These are phyloP conservation scores for Pseudorhombus dupliciocellatus DNA, from an alignment of 2,113 vertebrate species.

Conservation along the genomic window DNA sequence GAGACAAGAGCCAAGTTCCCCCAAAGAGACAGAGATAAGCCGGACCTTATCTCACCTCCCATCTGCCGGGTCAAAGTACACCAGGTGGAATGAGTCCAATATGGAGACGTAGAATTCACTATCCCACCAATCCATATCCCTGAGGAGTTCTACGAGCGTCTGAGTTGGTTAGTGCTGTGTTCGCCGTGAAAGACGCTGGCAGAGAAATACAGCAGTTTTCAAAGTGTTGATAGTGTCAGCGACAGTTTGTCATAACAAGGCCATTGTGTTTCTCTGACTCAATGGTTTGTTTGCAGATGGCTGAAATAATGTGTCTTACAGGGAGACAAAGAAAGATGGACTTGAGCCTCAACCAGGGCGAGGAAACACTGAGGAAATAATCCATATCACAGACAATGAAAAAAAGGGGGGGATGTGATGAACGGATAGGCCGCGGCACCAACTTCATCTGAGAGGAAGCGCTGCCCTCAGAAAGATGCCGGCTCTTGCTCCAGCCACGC, in stretches of 20 bases:
- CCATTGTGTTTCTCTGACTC: slow-evolving; percentile 34
- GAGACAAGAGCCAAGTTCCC: slow-evolving; percentile 42
- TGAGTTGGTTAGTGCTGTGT: slow-evolving; percentile 17
- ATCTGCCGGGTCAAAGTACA: slow-evolving; percentile 59
- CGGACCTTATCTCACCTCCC: slow-evolving; percentile 42
- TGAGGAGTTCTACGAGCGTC: slow-evolving; percentile 20
- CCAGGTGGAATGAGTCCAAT: slow-evolving; percentile 50
- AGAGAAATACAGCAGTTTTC: slow-evolving; percentile 33
- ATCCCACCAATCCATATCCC: slow-evolving; percentile 22
- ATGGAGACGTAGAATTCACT: slow-evolving; percentile 62
- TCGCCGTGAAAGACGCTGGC: slow-evolving; percentile 21
- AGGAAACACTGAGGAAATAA: slow-evolving; percentile 40
- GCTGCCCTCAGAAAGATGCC: slow-evolving; percentile 32
- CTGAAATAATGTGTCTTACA: slow-evolving; percentile 40
- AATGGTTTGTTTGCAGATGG: slow-evolving; percentile 9
- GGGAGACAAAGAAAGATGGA: slow-evolving; percentile 51
- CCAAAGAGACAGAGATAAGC: slow-evolving; percentile 40
- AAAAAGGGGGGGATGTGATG: slow-evolving; percentile 44
- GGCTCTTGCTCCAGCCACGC: slow-evolving; percentile 15
- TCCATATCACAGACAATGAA: slow-evolving; percentile 44
- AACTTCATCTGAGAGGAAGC: slow-evolving; percentile 49
- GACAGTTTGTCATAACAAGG: slow-evolving; percentile 68
- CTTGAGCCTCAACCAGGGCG: slow-evolving; percentile 21
- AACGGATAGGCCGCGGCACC: slow-evolving; percentile 15
- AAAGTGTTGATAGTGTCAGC: slow-evolving; percentile 49